Percentiles rank a stretch among this genome's conserved stretches.
phyloP scores from a whole-genome alignment of 1,140 invertebrate genomes.

The Eriocheir sinensis region DNA sequence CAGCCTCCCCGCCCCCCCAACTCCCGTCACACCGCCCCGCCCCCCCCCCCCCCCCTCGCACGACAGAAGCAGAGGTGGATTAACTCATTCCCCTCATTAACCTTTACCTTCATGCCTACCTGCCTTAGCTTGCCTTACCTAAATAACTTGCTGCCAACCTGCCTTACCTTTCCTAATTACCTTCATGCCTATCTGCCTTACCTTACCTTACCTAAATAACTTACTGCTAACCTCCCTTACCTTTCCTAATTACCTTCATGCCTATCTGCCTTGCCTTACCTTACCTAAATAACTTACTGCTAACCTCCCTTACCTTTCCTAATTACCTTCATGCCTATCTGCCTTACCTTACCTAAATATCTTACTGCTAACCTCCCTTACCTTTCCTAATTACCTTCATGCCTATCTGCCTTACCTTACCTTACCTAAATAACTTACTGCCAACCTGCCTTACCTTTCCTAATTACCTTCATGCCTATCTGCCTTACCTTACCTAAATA shows the following conservation, averaged over 20 bases:
- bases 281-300: not conserved
- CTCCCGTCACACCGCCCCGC: not conserved
- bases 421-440: too few relatives aligned
- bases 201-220: too few relatives aligned
- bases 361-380: not conserved
- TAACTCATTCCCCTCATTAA: too few relatives aligned
- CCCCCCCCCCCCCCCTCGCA: not conserved
- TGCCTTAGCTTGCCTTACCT: too few relatives aligned
- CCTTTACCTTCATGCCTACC: too few relatives aligned
- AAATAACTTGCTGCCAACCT: conserved; percentile 37
- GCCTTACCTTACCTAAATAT: not conserved
- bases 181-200: not conserved
- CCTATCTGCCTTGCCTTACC: not conserved
- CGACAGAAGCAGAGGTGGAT: too few relatives aligned
- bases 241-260: not conserved
- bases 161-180: not conserved
- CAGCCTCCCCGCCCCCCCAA: not conserved
- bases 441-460: too few relatives aligned
- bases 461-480: too few relatives aligned
- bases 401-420: too few relatives aligned
- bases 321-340: not conserved
- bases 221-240: not conserved
- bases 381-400: too few relatives aligned
- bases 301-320: not conserved
- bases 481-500: too few relatives aligned